Percentiles rank a stretch among this genome's conserved stretches.
These are phyloP conservation scores for Echinarachnius parma DNA, from an alignment of 53 echinoderm and acorn worm species.

Conservation along the genomic window DNA sequence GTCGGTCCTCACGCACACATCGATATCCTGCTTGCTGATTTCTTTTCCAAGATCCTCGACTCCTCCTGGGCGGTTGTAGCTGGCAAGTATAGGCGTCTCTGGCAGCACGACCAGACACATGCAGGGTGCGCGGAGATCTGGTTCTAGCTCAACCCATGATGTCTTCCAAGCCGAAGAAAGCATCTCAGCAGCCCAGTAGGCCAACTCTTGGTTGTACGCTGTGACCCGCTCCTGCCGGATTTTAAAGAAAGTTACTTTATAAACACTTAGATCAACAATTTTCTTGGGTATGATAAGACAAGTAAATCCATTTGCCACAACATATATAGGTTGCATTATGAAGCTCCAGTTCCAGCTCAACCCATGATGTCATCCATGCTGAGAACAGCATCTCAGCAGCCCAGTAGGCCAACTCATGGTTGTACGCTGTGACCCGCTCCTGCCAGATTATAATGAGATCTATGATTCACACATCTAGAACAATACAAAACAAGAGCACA, in stretches of 20 bases:
- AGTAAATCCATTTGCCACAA: no score
- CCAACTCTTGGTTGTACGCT: conserved; percentile 27
- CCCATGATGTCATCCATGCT: conserved; percentile 34
- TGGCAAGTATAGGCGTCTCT: not conserved
- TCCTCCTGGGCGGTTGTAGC: not conserved
- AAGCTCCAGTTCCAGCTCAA: conserved; percentile 7
- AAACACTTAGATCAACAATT: no score
- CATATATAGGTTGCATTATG: no score
- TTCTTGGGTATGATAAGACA: no score
- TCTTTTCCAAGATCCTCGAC: not conserved
- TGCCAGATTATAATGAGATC: no score
- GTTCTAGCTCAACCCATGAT: not conserved
- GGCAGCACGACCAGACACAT: conserved; percentile 42
- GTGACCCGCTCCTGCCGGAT: conserved; percentile 32
- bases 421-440: conserved; percentile 38
- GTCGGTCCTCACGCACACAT: not conserved
- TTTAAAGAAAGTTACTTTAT: no score
- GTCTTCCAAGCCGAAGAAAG: conserved; percentile 48
- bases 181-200: conserved; percentile 48
- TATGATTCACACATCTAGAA: no score
- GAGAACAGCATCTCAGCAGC: conserved; percentile 50
- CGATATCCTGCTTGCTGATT: not conserved
- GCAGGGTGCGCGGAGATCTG: conserved; percentile 22
- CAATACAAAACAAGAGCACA: no score
- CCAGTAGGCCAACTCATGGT: conserved; percentile 27